phyloP scores from a whole-genome alignment of 2,888 invertebrate species.

The Cyaniris semiargus region DNA sequence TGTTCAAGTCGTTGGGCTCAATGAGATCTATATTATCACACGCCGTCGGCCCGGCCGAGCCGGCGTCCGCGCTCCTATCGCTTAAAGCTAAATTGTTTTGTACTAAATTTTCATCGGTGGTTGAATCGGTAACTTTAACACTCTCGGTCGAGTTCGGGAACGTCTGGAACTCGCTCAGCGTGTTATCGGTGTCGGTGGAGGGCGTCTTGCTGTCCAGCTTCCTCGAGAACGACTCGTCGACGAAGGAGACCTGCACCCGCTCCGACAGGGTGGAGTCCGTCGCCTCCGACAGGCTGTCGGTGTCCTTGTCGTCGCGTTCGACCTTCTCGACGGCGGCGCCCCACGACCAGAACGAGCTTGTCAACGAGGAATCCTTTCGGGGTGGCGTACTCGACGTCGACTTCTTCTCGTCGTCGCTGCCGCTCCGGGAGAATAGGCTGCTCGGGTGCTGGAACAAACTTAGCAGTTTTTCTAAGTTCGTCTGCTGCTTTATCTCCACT shows the following conservation, averaged over 20 bases:
- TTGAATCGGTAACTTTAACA: constrained; percentile 63
- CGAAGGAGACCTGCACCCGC: constrained; percentile 70
- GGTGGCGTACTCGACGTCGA: constrained; percentile 67
- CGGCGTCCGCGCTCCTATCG: constrained; percentile 53
- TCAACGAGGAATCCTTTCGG: constrained; percentile 67
- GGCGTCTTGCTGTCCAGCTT: constrained; percentile 73
- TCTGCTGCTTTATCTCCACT: constrained; percentile 67
- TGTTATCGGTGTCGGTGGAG: constrained; percentile 73
- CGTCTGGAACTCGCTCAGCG: constrained; percentile 70
- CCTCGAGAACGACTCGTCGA: constrained; percentile 72
- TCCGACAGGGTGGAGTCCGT: constrained; percentile 73
- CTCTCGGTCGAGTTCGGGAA: constrained; percentile 54
- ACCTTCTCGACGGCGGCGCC: constrained; percentile 60
- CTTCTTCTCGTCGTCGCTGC: constrained; percentile 68
- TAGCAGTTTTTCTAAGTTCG: constrained; percentile 83
- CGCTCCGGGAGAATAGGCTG: constrained; percentile 78
- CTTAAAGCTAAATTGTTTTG: constrained; percentile 76
- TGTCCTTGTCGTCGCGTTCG: constrained; percentile 57
- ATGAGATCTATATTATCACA: constrained; percentile 70
- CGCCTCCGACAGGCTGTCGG: constrained; percentile 64
- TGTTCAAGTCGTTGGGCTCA: constrained; percentile 67
- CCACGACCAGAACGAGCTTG: constrained; percentile 77
- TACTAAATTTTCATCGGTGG: constrained; percentile 77
- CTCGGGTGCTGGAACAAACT: constrained; percentile 84
- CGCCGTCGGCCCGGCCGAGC: constrained; percentile 52